Base-by-base conservation (phyloP, 2,113 vertebrate species). In the Larimichthys crocea region DNA sequence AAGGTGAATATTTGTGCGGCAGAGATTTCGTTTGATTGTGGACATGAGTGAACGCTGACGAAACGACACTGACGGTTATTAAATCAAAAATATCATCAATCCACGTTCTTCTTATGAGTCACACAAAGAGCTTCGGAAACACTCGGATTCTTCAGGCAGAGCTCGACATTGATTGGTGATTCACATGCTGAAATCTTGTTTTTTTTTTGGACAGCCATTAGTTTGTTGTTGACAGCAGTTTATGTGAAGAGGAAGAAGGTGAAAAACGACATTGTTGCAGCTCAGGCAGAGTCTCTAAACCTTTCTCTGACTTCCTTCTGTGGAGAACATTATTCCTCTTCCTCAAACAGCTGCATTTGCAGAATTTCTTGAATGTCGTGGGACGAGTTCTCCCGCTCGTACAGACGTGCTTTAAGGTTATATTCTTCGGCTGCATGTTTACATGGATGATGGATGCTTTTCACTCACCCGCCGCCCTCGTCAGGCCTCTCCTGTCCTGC, bases 381-480 rank as follows among this genome's bases (percentile, higher is more conserved):
- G 24, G 59, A 72, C 42, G 16, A 19, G 16, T 79, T 69, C 31
- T 46, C 20, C 29, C 0, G 0, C n/a, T 70, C n/a, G 78, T 42
- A 8, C 0, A 29, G 19, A 50, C 8, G 31, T 55, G 20, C 10
- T 26, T n/a, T 35, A 8, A 48, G 35, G 53, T 60, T 19, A 53
- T 11, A 65, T 77, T 52, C 17, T 35, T 20, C 10, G 72, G 79
- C 76, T 83, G 49, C 69, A 17, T 83, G 63, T 82, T 83, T 70
- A 42, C 84, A 22, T 74, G 55, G 53, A 40, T 60, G 86, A 85
- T 63, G 62, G 83, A 81, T 84, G 44, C 59, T 79, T 76, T 71
- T 74, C 59, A 61, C 26, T 66, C 17, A 1, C 16, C 76, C 55
- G 0, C 74, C 42, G 52, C 44, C 71, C 70, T 73, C 71, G 44